Conservation (phyloP, 1,140 invertebrate genomes). For the Parapsyche elsis region DNA sequence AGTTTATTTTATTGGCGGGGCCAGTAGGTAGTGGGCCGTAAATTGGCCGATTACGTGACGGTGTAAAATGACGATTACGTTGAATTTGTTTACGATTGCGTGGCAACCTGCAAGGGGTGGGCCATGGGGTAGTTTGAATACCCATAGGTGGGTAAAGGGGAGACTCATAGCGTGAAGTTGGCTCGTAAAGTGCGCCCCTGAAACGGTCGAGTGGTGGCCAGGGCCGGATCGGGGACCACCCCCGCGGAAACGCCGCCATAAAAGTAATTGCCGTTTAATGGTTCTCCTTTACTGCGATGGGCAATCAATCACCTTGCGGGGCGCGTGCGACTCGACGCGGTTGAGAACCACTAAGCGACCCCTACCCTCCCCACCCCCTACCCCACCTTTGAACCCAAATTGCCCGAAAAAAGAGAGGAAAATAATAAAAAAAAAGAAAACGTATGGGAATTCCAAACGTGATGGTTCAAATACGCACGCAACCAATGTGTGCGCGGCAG, state of each 20-base stretch:
- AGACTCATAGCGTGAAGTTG: constrained; percentile 29
- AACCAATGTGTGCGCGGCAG: no score
- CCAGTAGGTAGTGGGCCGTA: background rate
- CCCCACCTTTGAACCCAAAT: background rate
- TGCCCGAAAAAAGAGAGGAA: no score
- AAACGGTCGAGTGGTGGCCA: constrained; percentile 41
- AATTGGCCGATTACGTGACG: constrained; percentile 36
- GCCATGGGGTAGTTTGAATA: no score
- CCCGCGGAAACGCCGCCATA: constrained; percentile 43
- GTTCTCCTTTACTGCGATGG: constrained; percentile 45
- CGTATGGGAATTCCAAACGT: no score
- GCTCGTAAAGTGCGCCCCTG: constrained; percentile 29
- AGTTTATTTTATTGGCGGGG: background rate
- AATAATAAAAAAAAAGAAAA: no score
- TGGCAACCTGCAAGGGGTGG: constrained; percentile 2
- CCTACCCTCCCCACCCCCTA: background rate
- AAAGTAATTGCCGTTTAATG: constrained; percentile 54
- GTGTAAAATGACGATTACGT: constrained; percentile 26
- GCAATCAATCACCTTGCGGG: constrained; percentile 52
- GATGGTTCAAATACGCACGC: no score
- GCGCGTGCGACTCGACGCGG: constrained; percentile 6
- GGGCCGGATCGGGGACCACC: constrained; percentile 19
- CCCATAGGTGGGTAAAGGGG: background rate
- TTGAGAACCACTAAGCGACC: constrained; percentile 24
- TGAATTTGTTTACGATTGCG: constrained; percentile 22